These are phyloP conservation scores for Aromia moschata DNA, from an alignment of 2,888 invertebrate genomes.

Conservation along the genomic window DNA sequence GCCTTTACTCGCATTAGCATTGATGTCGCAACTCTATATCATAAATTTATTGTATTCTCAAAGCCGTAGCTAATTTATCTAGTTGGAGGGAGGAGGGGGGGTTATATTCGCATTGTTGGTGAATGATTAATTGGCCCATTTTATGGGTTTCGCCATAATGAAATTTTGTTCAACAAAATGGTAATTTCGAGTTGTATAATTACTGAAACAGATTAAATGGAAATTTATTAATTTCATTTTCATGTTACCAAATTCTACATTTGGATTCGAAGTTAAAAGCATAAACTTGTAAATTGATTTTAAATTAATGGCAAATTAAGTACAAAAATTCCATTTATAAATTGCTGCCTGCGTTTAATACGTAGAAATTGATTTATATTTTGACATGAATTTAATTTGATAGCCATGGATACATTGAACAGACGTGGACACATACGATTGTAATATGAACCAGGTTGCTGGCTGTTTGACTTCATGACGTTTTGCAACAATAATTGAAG, in stretches of 20 bases:
- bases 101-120: conserved; percentile 9
- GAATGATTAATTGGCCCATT: conserved; percentile 20
- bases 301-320: no score
- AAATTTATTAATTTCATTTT: conserved; percentile 22
- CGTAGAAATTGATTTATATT: no score
- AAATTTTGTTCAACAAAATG: conserved; percentile 20
- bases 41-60: no score
- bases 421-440: no score
- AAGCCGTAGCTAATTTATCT: no score
- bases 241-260: conserved; percentile 7
- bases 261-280: conserved; percentile 11
- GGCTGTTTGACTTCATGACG: no score
- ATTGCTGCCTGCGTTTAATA: not conserved
- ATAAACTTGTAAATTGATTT: conserved; percentile 12
- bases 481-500: no score
- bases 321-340: not conserved
- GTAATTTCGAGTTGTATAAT: conserved; percentile 17
- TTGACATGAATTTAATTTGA: no score
- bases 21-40: no score
- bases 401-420: no score
- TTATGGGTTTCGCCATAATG: conserved; percentile 25
- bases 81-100: not conserved
- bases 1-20: no score
- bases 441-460: no score
- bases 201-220: conserved; percentile 9